These are phyloP conservation scores for Mus musculus DNA, from an alignment of 2,113 vertebrate species.

Conservation along the genomic window GRCm39 chr10:9244501-9245000, in stretches of 20 bases:
- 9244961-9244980: constrained; percentile 18
- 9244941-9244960: constrained; percentile 66
- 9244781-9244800: not conserved
- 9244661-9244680: not conserved
- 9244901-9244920: constrained; percentile 40
- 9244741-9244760: not conserved
- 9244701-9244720: not conserved
- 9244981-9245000: constrained; percentile 2
- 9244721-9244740: not conserved
- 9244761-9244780: constrained; percentile 30
- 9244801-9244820: not conserved
- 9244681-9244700: not conserved
- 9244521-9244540: not conserved
- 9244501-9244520: not conserved
- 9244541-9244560: not conserved
- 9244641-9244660: not conserved
- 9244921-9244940: constrained; percentile 18
- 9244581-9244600: not conserved
- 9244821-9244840: constrained; percentile 7
- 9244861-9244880: not conserved
- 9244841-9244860: not conserved
- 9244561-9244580: too few relatives aligned
- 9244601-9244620: not conserved
- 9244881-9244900: constrained; percentile 54
- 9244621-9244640: constrained; percentile 32